Percentiles rank a stretch among this genome's conserved stretches.
These are phyloP conservation scores for Luperina testacea DNA, from an alignment of 2,888 invertebrate genomes.

Conservation along the genomic window DNA sequence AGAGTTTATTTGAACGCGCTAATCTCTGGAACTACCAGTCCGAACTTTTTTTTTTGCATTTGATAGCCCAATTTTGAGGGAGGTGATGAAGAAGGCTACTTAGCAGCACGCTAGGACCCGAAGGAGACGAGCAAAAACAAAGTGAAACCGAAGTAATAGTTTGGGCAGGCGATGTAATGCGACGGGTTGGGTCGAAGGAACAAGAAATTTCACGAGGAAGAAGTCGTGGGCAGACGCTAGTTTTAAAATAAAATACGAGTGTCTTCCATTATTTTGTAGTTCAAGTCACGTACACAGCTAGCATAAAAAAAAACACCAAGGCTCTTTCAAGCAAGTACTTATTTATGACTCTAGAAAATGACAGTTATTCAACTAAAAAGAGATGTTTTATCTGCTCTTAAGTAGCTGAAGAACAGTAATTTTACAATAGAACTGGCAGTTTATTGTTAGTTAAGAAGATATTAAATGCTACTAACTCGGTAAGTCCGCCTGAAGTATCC, in stretches of 20 bases:
- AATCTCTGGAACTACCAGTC: background rate
- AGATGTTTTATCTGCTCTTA: conserved; percentile 1
- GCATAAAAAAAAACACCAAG: background rate
- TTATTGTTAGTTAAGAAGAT: conserved; percentile 27
- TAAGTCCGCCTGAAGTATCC: conserved; percentile 20
- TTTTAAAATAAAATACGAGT: background rate
- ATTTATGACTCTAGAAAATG: background rate
- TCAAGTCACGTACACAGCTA: background rate
- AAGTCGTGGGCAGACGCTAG: background rate
- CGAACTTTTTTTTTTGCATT: background rate
- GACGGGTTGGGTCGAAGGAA: background rate
- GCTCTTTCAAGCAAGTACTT: background rate
- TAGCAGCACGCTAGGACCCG: background rate
- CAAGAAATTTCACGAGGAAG: background rate
- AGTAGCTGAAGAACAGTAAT: background rate
- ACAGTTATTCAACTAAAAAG: conserved; percentile 10
- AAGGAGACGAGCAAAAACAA: background rate
- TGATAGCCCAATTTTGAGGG: background rate
- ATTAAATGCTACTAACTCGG: conserved; percentile 41
- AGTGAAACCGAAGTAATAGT: background rate
- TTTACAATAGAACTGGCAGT: conserved; percentile 11
- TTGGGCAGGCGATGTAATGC: background rate
- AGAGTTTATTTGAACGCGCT: background rate
- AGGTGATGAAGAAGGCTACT: background rate
- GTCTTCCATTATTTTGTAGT: background rate